Evolutionary conservation across 2,888 invertebrate species (phyloP).

Genomic region (Papilio elwesi): DNA sequence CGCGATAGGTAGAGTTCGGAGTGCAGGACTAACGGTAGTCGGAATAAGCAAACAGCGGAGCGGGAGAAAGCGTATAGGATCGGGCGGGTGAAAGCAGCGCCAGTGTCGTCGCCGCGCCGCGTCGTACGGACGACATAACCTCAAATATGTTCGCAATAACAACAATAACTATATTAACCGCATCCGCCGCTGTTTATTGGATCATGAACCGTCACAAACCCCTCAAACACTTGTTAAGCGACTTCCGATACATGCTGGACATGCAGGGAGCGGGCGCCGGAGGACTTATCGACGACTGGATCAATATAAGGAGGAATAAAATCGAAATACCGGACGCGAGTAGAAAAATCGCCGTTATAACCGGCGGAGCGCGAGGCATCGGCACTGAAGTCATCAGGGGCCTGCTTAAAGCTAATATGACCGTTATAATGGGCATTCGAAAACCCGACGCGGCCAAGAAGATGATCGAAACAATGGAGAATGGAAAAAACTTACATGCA

Average conservation of each 20-base stretch:
- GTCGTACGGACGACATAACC: constrained; percentile 65
- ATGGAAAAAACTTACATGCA: constrained; percentile 85
- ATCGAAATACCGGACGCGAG: constrained; percentile 86
- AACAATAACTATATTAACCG: constrained; percentile 56
- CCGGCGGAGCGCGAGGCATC: constrained; percentile 94
- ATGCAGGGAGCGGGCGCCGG: constrained; percentile 85
- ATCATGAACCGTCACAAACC: constrained; percentile 83
- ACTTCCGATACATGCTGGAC: constrained; percentile 80
- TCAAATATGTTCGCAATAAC: constrained; percentile 65
- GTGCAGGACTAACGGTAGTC: constrained; percentile 73
- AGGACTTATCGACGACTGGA: constrained; percentile 85
- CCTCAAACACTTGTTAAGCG: constrained; percentile 77
- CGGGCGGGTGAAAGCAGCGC: constrained; percentile 75
- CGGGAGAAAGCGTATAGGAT: constrained; percentile 79
- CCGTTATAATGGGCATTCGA: constrained; percentile 90
- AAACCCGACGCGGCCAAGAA: constrained; percentile 82
- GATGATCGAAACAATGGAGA: constrained; percentile 72
- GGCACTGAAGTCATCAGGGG: constrained; percentile 90
- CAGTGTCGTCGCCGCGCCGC: constrained; percentile 68
- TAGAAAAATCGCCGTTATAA: constrained; percentile 90
- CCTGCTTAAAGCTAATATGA: constrained; percentile 90
- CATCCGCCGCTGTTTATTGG: constrained; percentile 70
- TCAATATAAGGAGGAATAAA: constrained; percentile 83
- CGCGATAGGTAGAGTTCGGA: constrained; percentile 11
- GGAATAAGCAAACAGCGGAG: constrained; percentile 62